Evolutionary conservation across 2,888 invertebrate genomes (phyloP), one percentile per base, ranked within the genome.

Genomic region (Drosophila percnosoma): DNA sequence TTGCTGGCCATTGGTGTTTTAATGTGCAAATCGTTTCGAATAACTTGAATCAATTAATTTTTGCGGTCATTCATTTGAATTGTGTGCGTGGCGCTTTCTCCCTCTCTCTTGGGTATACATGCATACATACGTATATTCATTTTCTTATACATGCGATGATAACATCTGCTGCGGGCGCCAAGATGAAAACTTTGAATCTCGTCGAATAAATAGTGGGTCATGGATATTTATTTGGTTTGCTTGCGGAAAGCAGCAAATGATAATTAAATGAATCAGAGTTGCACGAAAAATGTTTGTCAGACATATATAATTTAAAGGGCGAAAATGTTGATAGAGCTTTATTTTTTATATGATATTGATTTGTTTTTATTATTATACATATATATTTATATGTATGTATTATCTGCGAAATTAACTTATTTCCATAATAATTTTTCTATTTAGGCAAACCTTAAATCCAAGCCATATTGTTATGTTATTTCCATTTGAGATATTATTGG

Each of bases 21-120:
- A 84, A 89, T 84, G 83, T 73, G 83, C 89, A 83, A 84, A 86
- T 88, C 80, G 89, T 80, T 83, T 75, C 69, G 73, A 83, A 83
- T 89, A 81, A 83, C 89, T 84, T 75, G 78, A 89, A 89, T 86
- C 87, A 89, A 84, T 84, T 89, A 78, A 84, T 83, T 86, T 88
- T 80, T 75, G 71, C 70, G 59, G 68, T 59, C 86, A 80, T 76
- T 73, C 63, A 68, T 64, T 60, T 61, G 75, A 63, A 53, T 58
- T 63, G 57, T 54, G 49, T 53, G 48, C 61, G 40, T 34, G 51
- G 29, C 58, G 4, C 24, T 18, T 42, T 21, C 11, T 24, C 36
- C 29, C 24, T 24, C 13, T 13, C 38, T 21, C n/a, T 33, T 24
- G n/a, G 21, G 8, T 45, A 15, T 4, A 45, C 45, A 15, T 4